Evolutionary conservation across 35 echinoderm and acorn worm species (phyloP).

Genomic region (Lytechinus variegatus): DNA sequence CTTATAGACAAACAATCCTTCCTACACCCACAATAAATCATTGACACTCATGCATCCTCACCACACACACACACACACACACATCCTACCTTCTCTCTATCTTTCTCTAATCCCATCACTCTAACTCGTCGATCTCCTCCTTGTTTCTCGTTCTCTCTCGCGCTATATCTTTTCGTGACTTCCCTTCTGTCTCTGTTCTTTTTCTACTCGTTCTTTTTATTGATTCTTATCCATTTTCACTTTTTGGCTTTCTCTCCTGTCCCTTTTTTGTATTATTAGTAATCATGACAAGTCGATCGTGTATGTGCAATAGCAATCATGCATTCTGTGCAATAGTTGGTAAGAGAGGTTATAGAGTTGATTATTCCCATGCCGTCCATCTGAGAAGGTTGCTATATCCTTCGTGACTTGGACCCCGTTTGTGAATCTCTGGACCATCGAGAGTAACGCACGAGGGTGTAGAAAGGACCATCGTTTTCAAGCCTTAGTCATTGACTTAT

Average conservation of each 20-base stretch:
- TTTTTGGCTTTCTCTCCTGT: neutral
- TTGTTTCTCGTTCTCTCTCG: neutral
- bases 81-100: neutral
- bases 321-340: neutral
- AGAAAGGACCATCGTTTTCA: neutral
- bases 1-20: too few relatives aligned
- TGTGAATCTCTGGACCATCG: neutral
- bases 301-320: neutral
- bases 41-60: too few relatives aligned
- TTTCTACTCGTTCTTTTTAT: neutral
- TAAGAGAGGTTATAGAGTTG: neutral
- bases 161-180: neutral
- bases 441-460: neutral
- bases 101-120: neutral
- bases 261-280: neutral
- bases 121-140: neutral
- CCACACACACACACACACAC: too few relatives aligned
- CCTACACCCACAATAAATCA: too few relatives aligned
- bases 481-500: neutral
- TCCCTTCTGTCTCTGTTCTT: neutral
- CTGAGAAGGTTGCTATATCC: neutral
- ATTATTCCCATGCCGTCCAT: neutral
- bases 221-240: neutral
- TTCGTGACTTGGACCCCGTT: neutral
- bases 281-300: slow-evolving; percentile 4